Percentiles rank a stretch among this genome's conserved stretches.
phyloP scores from a whole-genome alignment of 2,888 invertebrate species.

The Bhutanitis thaidina region DNA sequence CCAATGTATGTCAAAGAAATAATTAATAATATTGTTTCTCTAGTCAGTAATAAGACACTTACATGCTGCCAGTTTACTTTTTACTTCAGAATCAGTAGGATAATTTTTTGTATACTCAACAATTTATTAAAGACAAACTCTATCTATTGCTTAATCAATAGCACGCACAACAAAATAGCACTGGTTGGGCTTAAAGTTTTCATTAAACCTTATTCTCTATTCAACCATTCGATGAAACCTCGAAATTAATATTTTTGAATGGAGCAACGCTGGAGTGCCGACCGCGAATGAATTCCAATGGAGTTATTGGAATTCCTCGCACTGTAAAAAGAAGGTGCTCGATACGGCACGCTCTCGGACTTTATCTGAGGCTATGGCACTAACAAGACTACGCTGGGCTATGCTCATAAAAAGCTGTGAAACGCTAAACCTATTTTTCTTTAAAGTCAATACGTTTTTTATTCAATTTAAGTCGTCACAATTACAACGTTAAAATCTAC shows the following conservation, averaged over 20 bases:
- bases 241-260: slow-evolving; percentile 18
- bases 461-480: no score
- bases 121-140: no score
- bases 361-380: background rate
- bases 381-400: background rate
- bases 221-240: slow-evolving; percentile 5
- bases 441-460: no score
- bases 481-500: no score
- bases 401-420: no score
- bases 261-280: slow-evolving; percentile 10
- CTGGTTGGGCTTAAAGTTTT: slow-evolving; percentile 5
- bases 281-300: slow-evolving; percentile 9
- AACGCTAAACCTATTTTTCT: no score
- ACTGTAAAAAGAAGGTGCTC: background rate
- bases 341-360: slow-evolving; percentile 1
- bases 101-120: no score
- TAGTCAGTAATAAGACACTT: no score
- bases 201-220: slow-evolving; percentile 12
- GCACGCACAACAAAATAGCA: background rate
- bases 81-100: no score
- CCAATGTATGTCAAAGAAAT: no score
- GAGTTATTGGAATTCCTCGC: slow-evolving; percentile 8
- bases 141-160: background rate
- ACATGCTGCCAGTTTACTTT: no score
- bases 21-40: no score